A percentile compares a stretch with the other conserved stretches of the same genome.
phyloP scores from a whole-genome alignment of 1,140 invertebrate species.

The Caenorhabditis latens region DNA sequence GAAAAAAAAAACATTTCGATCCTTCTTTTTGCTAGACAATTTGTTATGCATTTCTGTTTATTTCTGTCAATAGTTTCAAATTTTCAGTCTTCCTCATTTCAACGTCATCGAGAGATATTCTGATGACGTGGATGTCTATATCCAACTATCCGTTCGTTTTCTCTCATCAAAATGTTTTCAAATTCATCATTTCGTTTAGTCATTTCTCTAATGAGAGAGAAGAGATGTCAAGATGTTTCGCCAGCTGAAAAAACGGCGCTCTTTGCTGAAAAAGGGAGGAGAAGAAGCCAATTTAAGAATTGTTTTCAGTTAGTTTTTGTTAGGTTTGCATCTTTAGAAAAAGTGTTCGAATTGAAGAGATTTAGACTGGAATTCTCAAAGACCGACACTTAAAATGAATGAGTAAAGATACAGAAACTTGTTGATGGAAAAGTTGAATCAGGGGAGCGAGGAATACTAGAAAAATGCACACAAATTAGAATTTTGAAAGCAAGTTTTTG shows the following conservation, averaged over 20 bases:
- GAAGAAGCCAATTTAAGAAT: slow-evolving; percentile 5
- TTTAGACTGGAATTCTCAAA: not conserved
- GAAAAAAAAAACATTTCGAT: not conserved
- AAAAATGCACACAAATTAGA: too few species aligned
- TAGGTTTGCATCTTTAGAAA: not conserved
- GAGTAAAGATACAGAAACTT: not conserved
- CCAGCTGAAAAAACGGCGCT: not conserved
- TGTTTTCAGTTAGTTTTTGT: slow-evolving; percentile 10
- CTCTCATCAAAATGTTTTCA: not conserved
- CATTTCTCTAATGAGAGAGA: slow-evolving; percentile 15
- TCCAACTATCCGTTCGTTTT: slow-evolving; percentile 7
- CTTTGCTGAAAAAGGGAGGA: not conserved
- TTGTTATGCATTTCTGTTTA: not conserved
- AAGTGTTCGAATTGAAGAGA: not conserved
- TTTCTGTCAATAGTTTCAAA: not conserved
- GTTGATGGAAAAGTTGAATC: not conserved
- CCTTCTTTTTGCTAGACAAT: not conserved
- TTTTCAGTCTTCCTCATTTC: not conserved
- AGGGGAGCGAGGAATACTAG: not conserved
- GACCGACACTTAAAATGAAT: not conserved
- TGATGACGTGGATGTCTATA: not conserved
- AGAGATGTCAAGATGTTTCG: not conserved
- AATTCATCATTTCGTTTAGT: not conserved
- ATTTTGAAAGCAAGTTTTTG: too few species aligned
- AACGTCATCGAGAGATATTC: not conserved